Conservation (phyloP, 2,113 vertebrate species). For the Xenopus laevis region DNA sequence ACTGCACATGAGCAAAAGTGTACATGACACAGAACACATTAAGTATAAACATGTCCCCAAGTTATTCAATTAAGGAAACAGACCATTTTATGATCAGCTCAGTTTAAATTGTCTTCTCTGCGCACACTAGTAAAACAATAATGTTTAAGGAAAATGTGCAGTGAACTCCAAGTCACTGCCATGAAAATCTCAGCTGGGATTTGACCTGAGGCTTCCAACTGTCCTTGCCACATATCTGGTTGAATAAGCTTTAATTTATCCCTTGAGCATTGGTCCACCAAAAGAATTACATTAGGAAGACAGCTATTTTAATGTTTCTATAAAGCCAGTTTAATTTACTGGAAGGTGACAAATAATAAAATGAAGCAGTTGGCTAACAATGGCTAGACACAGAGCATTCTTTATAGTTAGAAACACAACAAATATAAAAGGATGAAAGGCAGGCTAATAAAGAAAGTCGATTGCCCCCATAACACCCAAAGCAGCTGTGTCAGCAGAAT, state of each 20-base stretch:
- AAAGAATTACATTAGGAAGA: constrained; percentile 14
- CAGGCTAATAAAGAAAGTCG: no score
- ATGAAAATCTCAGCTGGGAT: constrained; percentile 36
- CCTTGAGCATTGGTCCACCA: constrained; percentile 29
- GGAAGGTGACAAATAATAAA: constrained; percentile 34
- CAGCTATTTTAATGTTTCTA: constrained; percentile 30
- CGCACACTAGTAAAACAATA: constrained; percentile 34
- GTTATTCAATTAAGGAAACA: constrained; percentile 44
- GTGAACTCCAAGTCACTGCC: constrained; percentile 23
- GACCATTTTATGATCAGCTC: constrained; percentile 40
- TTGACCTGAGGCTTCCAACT: constrained; percentile 31
- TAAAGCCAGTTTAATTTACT: constrained; percentile 28
- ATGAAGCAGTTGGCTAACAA: not conserved
- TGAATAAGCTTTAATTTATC: constrained; percentile 33
- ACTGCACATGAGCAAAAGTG: constrained; percentile 25
- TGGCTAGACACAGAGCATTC: not conserved
- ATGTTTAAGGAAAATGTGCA: constrained; percentile 30
- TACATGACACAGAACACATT: constrained; percentile 42
- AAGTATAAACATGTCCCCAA: constrained; percentile 37
- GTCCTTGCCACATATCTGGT: constrained; percentile 29
- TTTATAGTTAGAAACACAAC: not conserved
- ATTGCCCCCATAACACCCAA: no score
- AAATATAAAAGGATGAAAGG: no score
- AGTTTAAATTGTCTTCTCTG: constrained; percentile 32
- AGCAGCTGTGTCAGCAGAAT: no score